Evolutionary conservation across 2,797 vertebrate species (phyloP).

Genomic region (Pseudomugil gertrudae): DNA sequence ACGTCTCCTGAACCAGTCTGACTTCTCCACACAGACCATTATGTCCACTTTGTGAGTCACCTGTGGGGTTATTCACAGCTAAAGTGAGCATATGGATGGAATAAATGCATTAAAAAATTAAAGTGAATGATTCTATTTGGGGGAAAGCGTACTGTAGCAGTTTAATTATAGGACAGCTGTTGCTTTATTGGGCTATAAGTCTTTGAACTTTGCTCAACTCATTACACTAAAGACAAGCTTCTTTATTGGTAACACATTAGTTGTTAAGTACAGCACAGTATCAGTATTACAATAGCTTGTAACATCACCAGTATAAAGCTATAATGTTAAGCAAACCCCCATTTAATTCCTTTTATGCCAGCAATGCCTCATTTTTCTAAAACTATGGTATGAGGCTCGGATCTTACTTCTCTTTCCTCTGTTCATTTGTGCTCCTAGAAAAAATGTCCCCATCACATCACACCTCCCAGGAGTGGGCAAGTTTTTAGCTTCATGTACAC

Average conservation of each 20-base stretch:
- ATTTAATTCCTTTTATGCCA: constrained; percentile 14
- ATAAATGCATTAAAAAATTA: constrained; percentile 10
- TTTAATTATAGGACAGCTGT: constrained; percentile 4
- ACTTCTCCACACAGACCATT: constrained; percentile 18
- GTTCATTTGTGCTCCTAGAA: constrained; percentile 42
- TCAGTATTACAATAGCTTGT: constrained; percentile 36
- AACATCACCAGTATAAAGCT: constrained; percentile 11
- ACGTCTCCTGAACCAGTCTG: constrained; percentile 22
- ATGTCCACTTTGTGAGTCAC: background rate
- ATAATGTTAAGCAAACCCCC: constrained; percentile 1
- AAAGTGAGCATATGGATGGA: constrained; percentile 6
- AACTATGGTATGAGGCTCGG: background rate
- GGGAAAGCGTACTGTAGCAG: background rate
- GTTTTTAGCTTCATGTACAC: constrained; percentile 71
- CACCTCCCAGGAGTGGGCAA: constrained; percentile 54
- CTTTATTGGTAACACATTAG: constrained; percentile 36
- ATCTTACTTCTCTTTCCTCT: constrained; percentile 8
- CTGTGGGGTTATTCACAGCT: background rate
- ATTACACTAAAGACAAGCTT: constrained; percentile 21
- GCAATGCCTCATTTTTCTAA: constrained; percentile 3
- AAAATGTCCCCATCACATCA: constrained; percentile 41
- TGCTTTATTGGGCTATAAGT: background rate
- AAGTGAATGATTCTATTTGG: background rate
- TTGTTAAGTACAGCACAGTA: constrained; percentile 11
- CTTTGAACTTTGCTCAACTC: constrained; percentile 22